A percentile compares a stretch with the other conserved stretches of the same genome.
phyloP scores from a whole-genome alignment of 2,888 invertebrate species.

The Drosophila sordidula region DNA sequence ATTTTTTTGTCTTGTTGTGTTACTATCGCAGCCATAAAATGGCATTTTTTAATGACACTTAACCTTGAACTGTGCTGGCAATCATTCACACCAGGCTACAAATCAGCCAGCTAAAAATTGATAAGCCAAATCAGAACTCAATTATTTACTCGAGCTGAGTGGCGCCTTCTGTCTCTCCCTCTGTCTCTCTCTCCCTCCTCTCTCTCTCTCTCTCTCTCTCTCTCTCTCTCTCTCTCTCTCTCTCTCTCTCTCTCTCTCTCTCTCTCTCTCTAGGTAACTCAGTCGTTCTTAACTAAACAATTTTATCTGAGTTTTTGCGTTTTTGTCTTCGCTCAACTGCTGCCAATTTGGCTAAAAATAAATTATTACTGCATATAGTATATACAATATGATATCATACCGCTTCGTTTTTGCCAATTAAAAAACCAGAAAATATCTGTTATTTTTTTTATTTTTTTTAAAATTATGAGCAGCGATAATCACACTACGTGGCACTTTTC shows the following conservation, averaged over 20 bases:
- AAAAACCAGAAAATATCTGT: slow-evolving; percentile 66
- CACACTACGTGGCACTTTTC: slow-evolving; percentile 55
- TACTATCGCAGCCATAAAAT: slow-evolving; percentile 5
- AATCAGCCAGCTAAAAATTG: slow-evolving; percentile 23
- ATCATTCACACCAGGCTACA: slow-evolving; percentile 35
- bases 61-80: slow-evolving; percentile 33
- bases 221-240: slow-evolving; percentile 12
- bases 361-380: slow-evolving; percentile 73
- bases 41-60: slow-evolving; percentile 27
- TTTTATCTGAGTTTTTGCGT: slow-evolving; percentile 64
- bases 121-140: slow-evolving; percentile 39
- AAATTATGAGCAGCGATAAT: slow-evolving; percentile 77
- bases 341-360: slow-evolving; percentile 79
- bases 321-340: slow-evolving; percentile 38
- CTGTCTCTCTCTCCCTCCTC: slow-evolving; percentile 9
- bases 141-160: slow-evolving; percentile 20
- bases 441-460: slow-evolving; percentile 16
- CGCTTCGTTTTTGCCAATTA: slow-evolving; percentile 74
- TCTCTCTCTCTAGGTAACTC: neutral
- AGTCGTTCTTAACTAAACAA: slow-evolving; percentile 47
- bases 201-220: slow-evolving; percentile 18
- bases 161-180: neutral
- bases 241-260: slow-evolving; percentile 8
- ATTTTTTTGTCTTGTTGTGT: slow-evolving; percentile 15
- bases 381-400: slow-evolving; percentile 75